phyloP scores from a whole-genome alignment of 1,140 invertebrate genomes.

The Diabrotica virgifera region DNA sequence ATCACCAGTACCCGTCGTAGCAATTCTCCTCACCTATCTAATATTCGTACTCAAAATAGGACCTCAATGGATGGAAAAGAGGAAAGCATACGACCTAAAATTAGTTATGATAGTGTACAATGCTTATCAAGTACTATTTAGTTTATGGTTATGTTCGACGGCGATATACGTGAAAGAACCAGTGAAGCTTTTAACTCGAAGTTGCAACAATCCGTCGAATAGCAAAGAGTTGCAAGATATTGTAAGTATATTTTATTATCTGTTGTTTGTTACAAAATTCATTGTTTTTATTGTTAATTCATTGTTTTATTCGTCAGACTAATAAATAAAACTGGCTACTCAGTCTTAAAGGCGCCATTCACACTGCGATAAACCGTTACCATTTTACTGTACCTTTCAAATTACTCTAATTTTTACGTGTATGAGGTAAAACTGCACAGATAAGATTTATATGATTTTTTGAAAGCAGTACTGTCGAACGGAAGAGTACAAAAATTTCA shows the following conservation, averaged over 20 bases:
- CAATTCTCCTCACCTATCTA: constrained; percentile 61
- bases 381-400: no score
- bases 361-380: no score
- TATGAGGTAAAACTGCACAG: no score
- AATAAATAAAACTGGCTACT: no score
- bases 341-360: no score
- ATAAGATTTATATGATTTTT: no score
- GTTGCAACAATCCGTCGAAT: constrained; percentile 33
- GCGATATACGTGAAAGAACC: constrained; percentile 38
- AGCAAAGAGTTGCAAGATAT: constrained; percentile 34
- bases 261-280: no score
- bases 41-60: constrained; percentile 67
- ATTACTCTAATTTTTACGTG: no score
- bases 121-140: constrained; percentile 61
- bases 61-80: constrained; percentile 67
- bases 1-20: constrained; percentile 63
- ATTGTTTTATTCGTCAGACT: no score
- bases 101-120: constrained; percentile 67
- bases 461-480: no score
- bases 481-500: no score
- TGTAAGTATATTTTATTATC: constrained; percentile 26
- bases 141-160: constrained; percentile 43
- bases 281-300: no score
- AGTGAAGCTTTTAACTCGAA: constrained; percentile 38
- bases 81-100: constrained; percentile 63